Percentiles rank a stretch among this genome's conserved stretches.
These are phyloP conservation scores for Columbina picui DNA, from an alignment of 2,113 vertebrate species.

Conservation along the genomic window DNA sequence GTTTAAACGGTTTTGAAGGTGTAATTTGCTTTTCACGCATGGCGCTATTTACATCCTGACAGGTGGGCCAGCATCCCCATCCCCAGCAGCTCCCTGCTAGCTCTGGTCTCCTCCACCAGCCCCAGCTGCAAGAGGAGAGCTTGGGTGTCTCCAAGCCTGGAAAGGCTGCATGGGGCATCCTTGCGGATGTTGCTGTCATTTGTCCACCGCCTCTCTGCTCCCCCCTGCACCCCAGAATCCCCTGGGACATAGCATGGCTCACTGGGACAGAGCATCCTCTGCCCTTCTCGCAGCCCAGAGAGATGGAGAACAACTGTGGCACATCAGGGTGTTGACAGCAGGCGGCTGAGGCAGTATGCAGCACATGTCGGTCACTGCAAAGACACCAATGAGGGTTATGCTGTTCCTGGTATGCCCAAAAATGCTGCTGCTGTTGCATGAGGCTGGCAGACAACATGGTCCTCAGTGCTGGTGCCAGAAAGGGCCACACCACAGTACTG, in stretches of 20 bases:
- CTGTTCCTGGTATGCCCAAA: neutral
- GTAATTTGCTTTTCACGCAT: constrained; percentile 43
- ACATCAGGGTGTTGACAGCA: neutral
- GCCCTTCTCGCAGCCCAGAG: neutral
- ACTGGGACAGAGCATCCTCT: rapidly evolving
- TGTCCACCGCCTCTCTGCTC: rapidly evolving
- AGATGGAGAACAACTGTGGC: rapidly evolving
- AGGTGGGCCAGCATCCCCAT: neutral
- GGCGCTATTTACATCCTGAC: neutral
- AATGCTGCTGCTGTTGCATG: neutral
- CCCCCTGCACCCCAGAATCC: neutral
- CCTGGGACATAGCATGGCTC: neutral
- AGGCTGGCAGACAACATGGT: neutral
- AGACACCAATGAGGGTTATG: rapidly evolving
- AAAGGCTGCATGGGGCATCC: neutral
- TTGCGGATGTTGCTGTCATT: neutral
- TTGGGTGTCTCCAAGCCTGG: neutral
- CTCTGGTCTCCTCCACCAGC: neutral
- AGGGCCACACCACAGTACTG: neutral
- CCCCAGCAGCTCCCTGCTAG: neutral
- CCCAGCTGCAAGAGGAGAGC: neutral
- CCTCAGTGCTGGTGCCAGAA: neutral
- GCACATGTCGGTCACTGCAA: rapidly evolving
- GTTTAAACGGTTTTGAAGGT: constrained; percentile 24
- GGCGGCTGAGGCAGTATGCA: neutral